A percentile compares a stretch with the other conserved stretches of the same genome.
These are phyloP conservation scores for Oopsacas minuta DNA, from an alignment of 37 sponge, comb jelly and placozoan species.

Conservation along the genomic window DNA sequence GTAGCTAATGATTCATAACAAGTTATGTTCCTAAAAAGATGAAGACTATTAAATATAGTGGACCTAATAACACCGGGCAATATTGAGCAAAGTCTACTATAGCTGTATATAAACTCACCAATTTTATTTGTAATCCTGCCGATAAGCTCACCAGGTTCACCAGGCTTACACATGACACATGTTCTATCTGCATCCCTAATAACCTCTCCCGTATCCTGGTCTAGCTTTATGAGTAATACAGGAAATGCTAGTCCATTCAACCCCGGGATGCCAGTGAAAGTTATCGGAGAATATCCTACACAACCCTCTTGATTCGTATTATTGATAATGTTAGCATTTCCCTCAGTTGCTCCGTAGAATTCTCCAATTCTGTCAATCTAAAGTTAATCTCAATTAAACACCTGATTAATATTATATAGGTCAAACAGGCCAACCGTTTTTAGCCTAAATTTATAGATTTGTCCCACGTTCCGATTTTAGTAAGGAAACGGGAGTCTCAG, in stretches of 20 bases:
- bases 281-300: slow-evolving; percentile 27
- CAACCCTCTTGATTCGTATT: slow-evolving; percentile 21
- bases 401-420: too few species aligned
- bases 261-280: background rate
- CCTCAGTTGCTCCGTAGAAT: slow-evolving; percentile 78
- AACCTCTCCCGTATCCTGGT: slow-evolving; percentile 39
- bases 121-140: slow-evolving; percentile 22
- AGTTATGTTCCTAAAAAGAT: too few species aligned
- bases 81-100: too few species aligned
- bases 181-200: slow-evolving; percentile 38
- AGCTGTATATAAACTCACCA: background rate
- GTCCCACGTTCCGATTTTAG: too few species aligned
- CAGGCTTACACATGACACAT: slow-evolving; percentile 21
- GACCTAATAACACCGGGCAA: too few species aligned
- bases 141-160: slow-evolving; percentile 49
- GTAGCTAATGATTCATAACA: too few species aligned
- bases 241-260: slow-evolving; percentile 14
- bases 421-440: too few species aligned
- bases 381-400: too few species aligned
- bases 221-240: slow-evolving; percentile 28
- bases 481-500: too few species aligned
- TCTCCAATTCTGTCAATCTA: slow-evolving; percentile 52
- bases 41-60: too few species aligned
- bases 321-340: slow-evolving; percentile 35
- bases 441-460: too few species aligned